Conservation (phyloP, 37 sponge, comb jelly and placozoan species). For the Ephydatia muelleri region DNA sequence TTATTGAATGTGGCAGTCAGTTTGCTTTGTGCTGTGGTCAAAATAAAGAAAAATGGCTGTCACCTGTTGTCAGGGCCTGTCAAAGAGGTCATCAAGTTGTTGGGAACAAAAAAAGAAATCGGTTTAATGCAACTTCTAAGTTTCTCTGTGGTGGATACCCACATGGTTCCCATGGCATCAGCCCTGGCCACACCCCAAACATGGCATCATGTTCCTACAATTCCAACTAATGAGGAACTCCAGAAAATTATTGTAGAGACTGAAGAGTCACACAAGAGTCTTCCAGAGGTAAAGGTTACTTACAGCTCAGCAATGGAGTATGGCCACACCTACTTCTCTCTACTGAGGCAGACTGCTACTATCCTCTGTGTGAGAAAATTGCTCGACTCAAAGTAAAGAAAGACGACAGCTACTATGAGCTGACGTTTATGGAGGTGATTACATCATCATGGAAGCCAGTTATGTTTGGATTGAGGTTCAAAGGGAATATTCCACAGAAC, state of each 20-base stretch:
- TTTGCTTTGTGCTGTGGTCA: no score
- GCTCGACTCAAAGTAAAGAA: neutral
- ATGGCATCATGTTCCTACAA: slow-evolving; percentile 21
- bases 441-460: neutral
- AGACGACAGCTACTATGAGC: neutral
- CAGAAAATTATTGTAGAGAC: neutral
- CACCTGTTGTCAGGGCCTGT: neutral
- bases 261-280: no score
- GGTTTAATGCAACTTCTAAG: neutral
- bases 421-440: neutral
- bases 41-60: no score
- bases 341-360: no score
- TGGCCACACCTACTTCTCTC: no score
- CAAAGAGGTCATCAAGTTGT: neutral
- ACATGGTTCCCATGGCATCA: neutral
- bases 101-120: neutral
- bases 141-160: neutral
- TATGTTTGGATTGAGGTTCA: no score
- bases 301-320: no score
- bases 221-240: no score
- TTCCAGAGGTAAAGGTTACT: slow-evolving; percentile 6
- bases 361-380: neutral
- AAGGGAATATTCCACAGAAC: neutral
- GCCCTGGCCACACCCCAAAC: neutral
- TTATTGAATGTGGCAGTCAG: no score